These are phyloP conservation scores for Parnassius orleans DNA, from an alignment of 2,888 invertebrate species.

Conservation along the genomic window DNA sequence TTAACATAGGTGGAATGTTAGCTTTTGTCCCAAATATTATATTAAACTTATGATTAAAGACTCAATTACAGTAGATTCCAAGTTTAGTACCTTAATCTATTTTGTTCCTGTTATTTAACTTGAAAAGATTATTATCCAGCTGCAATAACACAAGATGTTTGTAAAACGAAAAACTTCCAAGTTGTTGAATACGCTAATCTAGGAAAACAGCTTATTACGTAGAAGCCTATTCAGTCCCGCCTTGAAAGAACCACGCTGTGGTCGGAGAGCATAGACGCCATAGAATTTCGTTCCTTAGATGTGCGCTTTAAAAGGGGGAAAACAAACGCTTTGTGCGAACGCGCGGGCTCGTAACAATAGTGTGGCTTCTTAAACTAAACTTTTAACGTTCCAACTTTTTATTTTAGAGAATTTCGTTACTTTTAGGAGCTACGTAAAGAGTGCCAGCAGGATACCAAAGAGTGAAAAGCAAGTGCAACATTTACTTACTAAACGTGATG, in stretches of 20 bases:
- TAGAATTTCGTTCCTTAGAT: constrained; percentile 26
- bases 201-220: constrained; percentile 27
- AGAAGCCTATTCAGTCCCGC: constrained; percentile 23
- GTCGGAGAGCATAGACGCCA: constrained; percentile 23
- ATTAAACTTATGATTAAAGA: too few relatives aligned
- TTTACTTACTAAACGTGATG: not conserved
- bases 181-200: constrained; percentile 28
- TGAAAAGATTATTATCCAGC: constrained; percentile 4
- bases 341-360: constrained; percentile 22
- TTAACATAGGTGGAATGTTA: too few relatives aligned
- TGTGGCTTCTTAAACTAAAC: constrained; percentile 35
- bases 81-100: too few relatives aligned
- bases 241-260: constrained; percentile 27
- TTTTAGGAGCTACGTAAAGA: not conserved
- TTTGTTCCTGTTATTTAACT: not conserved
- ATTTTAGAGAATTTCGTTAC: constrained; percentile 21
- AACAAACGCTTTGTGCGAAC: constrained; percentile 28
- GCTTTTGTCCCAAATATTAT: too few relatives aligned
- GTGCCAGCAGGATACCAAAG: not conserved
- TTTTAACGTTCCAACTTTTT: constrained; percentile 29
- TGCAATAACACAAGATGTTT: constrained; percentile 16
- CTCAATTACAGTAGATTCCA: too few relatives aligned
- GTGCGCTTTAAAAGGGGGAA: constrained; percentile 26
- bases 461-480: not conserved
- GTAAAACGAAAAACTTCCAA: constrained; percentile 18